Conservation (phyloP, 2,888 invertebrate genomes). For the Eupithecia dodoneata region DNA sequence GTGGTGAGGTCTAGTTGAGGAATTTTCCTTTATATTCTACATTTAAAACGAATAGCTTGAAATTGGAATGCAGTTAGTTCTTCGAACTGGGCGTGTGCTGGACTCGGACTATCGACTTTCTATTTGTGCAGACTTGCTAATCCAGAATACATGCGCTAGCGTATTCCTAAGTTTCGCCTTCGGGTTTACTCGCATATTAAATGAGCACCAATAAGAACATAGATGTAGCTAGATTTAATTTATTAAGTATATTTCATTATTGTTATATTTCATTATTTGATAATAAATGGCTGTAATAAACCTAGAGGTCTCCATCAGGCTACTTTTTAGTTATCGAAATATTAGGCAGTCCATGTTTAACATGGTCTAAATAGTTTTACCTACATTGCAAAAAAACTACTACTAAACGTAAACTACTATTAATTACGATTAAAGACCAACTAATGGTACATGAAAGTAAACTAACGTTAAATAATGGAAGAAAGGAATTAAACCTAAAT, state of each 20-base stretch:
- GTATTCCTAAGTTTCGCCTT: neutral
- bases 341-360: neutral
- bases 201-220: neutral
- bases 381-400: neutral
- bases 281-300: too few relatives aligned
- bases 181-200: neutral
- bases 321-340: neutral
- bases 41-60: neutral
- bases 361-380: neutral
- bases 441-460: neutral
- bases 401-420: too few relatives aligned
- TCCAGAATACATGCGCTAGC: neutral
- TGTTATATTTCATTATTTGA: too few relatives aligned
- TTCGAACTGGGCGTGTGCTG: neutral
- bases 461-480: neutral
- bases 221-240: too few relatives aligned
- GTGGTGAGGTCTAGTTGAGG: neutral
- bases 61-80: slow-evolving; percentile 5
- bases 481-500: neutral
- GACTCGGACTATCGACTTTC: neutral
- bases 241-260: too few relatives aligned
- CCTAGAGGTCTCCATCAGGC: too few relatives aligned
- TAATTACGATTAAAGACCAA: neutral
- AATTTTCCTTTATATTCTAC: neutral
- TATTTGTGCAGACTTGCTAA: slow-evolving; percentile 7